Conservation (phyloP, 1,140 invertebrate species). For the Phymorhynchus buccinoides region DNA sequence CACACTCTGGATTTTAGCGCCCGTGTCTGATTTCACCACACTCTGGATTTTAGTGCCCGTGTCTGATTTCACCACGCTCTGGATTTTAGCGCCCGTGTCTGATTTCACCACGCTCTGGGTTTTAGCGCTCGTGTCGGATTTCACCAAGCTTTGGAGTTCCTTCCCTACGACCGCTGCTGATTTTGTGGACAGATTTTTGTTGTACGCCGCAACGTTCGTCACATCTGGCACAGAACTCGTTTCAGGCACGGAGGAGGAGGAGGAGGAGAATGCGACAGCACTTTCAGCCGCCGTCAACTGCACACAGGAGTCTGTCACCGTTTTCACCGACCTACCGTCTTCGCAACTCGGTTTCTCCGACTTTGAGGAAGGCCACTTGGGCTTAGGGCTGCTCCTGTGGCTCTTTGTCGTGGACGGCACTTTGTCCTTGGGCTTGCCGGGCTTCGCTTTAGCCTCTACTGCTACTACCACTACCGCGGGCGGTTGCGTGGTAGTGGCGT, state of each 20-base stretch:
- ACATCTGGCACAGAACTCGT: neutral
- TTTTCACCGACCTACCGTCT: neutral
- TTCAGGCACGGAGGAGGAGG: neutral
- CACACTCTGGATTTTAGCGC: neutral
- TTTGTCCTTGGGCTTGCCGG: neutral
- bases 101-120: neutral
- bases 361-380: no score
- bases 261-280: no score
- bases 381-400: slow-evolving; percentile 1
- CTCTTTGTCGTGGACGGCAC: neutral
- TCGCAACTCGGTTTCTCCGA: neutral
- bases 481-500: no score
- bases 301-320: neutral
- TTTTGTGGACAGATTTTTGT: neutral
- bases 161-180: neutral
- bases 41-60: neutral
- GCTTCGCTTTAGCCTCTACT: neutral
- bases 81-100: neutral
- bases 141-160: neutral
- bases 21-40: neutral
- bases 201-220: neutral
- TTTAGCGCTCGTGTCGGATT: neutral
- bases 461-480: no score
- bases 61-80: neutral
- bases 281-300: neutral